A percentile compares a stretch with the other conserved stretches of the same genome.
phyloP scores from a whole-genome alignment of 2,797 vertebrate species.

The Darevskia nairensis region DNA sequence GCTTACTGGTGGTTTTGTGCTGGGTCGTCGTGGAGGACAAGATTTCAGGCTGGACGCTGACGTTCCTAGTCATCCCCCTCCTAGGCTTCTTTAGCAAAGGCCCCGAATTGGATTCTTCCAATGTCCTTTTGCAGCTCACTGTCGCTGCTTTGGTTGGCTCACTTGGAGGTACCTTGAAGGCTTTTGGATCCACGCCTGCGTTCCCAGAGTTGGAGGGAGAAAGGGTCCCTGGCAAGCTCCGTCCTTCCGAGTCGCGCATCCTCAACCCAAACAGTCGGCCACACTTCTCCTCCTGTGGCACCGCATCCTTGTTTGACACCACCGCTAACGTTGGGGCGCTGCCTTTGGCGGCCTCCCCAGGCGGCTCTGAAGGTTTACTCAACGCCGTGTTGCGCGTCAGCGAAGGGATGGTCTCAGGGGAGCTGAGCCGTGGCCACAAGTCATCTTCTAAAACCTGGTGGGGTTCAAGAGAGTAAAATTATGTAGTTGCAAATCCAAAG shows the following conservation, averaged over 20 bases:
- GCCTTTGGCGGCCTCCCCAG: conserved; percentile 72
- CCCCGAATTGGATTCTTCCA: conserved; percentile 81
- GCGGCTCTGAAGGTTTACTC: conserved; percentile 72
- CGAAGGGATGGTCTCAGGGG: conserved; percentile 77
- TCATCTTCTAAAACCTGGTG: conserved; percentile 79
- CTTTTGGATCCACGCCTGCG: conserved; percentile 75
- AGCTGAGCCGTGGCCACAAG: conserved; percentile 75
- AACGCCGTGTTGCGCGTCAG: conserved; percentile 71
- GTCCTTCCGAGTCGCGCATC: conserved; percentile 73
- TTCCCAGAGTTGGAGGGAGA: conserved; percentile 75
- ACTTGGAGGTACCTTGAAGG: conserved; percentile 65
- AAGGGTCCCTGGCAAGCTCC: conserved; percentile 68
- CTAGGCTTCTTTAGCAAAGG: conserved; percentile 80
- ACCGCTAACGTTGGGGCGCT: conserved; percentile 38
- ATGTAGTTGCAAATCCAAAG: conserved; percentile 1
- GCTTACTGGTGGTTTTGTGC: conserved; percentile 77
- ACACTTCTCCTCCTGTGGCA: conserved; percentile 74
- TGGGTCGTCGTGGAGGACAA: conserved; percentile 70
- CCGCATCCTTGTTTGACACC: conserved; percentile 63
- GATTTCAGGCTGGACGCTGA: conserved; percentile 54
- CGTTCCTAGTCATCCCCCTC: conserved; percentile 67
- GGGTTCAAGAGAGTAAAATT: conserved; percentile 10
- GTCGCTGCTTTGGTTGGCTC: conserved; percentile 72
- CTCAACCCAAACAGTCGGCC: conserved; percentile 72
- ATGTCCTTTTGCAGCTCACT: conserved; percentile 84